Evolutionary conservation across 1,140 invertebrate genomes (phyloP), one percentile per base, ranked within the genome.

Genomic region (Eurytemora carolleeae): DNA sequence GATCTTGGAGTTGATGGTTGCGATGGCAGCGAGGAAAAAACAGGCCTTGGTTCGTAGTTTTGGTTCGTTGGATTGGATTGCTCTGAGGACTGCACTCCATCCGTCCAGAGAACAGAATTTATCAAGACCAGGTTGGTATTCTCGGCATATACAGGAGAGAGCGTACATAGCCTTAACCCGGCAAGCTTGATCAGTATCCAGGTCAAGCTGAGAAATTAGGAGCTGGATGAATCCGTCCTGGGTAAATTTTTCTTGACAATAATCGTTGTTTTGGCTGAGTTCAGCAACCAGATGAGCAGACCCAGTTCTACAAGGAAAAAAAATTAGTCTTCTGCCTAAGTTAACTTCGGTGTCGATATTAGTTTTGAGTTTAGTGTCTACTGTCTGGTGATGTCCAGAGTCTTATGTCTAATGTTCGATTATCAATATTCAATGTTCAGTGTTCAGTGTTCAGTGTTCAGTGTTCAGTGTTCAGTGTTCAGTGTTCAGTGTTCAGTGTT

Each of bases 101-200:
- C 31, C 31, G n/a, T 44, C 31, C 31, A 44, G 7, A 7, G 7
- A 12, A 12, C 7, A 12, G n/a, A 44, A 44, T 7, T 7, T n/a
- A 44, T 44, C 31, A 44, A 7, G 31, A 2, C 52, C 55, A 16
- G 53, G n/a, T 16, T 57, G 12, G 25, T 17, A 62, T n/a, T 55
- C 2, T 25, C 60, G 18, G 15, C 21, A 21, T 17, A 56, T 22
- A 44, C 60, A 62, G 23, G 60, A 62, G 53, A 62, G 58, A 3
- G 60, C 53, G 57, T 62, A 62, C 22, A 62, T 18, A n/a, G 53
- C 60, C 22, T 62, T 62, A 17, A 62, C 54, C 21, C 25, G 53
- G 12, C n/a, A 18, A n/a, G 18, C 19, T 23, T 24, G 15, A 22
- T 25, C 53, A 2, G 17, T 12, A 7, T 55, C 26, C 17, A 16